A percentile compares a stretch with the other conserved stretches of the same genome.
Conservation (phyloP, 2,797 vertebrate species). For the Eulemur mongoz region DNA sequence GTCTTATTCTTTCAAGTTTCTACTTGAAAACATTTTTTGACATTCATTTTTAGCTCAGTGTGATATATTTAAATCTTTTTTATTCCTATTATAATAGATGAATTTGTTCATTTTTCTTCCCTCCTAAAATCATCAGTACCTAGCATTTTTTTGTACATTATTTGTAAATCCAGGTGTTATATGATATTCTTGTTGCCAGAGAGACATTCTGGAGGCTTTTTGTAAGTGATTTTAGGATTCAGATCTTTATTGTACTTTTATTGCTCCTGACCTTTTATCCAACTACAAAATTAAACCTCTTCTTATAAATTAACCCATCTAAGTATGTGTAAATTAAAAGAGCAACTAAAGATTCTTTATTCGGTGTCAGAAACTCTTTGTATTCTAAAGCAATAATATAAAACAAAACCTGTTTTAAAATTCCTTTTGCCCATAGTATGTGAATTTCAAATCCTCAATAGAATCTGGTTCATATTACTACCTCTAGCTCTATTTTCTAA, state of each 20-base stretch:
- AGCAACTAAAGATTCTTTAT: slow-evolving; percentile 20
- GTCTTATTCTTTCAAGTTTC: neutral
- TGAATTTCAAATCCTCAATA: slow-evolving; percentile 48
- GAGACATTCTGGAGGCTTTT: neutral
- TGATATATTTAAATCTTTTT: neutral
- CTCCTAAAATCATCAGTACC: neutral
- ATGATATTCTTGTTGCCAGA: neutral
- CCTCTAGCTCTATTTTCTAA: slow-evolving; percentile 45
- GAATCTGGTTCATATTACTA: slow-evolving; percentile 9
- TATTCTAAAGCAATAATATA: slow-evolving; percentile 44
- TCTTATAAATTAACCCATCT: slow-evolving; percentile 4
- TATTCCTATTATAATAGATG: neutral
- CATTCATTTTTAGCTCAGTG: neutral
- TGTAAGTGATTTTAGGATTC: slow-evolving; percentile 37
- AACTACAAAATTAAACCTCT: slow-evolving; percentile 45
- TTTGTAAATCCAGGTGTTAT: slow-evolving; percentile 41
- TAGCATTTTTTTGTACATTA: slow-evolving; percentile 14
- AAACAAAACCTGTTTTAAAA: slow-evolving; percentile 10
- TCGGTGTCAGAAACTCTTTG: slow-evolving; percentile 43
- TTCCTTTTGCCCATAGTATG: slow-evolving; percentile 37
- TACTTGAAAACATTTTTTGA: neutral
- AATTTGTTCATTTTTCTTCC: slow-evolving; percentile 12
- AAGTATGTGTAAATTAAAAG: slow-evolving; percentile 34
- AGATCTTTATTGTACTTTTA: neutral
- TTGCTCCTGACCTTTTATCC: slow-evolving; percentile 9